Conservation (phyloP, 2,797 vertebrate species). For the Sciaenops ocellatus region DNA sequence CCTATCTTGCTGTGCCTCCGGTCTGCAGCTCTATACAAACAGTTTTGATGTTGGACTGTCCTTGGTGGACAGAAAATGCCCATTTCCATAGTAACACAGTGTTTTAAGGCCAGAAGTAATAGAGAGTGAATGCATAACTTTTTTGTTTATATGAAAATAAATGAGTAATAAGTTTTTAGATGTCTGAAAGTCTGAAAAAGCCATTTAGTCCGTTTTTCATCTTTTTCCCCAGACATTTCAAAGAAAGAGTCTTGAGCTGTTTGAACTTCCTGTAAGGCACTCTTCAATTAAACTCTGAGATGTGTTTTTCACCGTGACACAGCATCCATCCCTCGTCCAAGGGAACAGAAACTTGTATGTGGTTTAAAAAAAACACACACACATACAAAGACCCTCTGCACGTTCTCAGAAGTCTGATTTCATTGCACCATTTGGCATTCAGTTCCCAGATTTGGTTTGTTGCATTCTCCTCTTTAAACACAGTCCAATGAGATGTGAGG, state of each 20-base stretch:
- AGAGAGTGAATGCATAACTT: conserved; percentile 64
- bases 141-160: conserved; percentile 75
- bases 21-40: conserved; percentile 79
- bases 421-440: conserved; percentile 76
- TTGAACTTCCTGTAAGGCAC: conserved; percentile 75
- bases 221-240: conserved; percentile 48
- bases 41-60: conserved; percentile 76
- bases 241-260: conserved; percentile 46
- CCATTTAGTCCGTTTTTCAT: conserved; percentile 60
- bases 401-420: conserved; percentile 60
- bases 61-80: conserved; percentile 82
- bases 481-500: conserved; percentile 68
- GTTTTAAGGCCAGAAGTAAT: conserved; percentile 77
- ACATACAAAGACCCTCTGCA: conserved; percentile 14
- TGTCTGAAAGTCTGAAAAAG: conserved; percentile 59
- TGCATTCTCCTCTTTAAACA: conserved; percentile 56
- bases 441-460: conserved; percentile 72
- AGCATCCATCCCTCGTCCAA: conserved; percentile 30
- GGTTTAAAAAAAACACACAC: conserved; percentile 30
- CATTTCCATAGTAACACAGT: conserved; percentile 82
- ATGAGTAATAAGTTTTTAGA: conserved; percentile 60
- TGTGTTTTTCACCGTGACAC: conserved; percentile 36
- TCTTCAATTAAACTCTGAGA: conserved; percentile 68
- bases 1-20: conserved; percentile 63
- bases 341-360: conserved; percentile 28